Evolutionary conservation across 2,113 vertebrate genomes (phyloP).

Genomic region (Prinia subflava): DNA sequence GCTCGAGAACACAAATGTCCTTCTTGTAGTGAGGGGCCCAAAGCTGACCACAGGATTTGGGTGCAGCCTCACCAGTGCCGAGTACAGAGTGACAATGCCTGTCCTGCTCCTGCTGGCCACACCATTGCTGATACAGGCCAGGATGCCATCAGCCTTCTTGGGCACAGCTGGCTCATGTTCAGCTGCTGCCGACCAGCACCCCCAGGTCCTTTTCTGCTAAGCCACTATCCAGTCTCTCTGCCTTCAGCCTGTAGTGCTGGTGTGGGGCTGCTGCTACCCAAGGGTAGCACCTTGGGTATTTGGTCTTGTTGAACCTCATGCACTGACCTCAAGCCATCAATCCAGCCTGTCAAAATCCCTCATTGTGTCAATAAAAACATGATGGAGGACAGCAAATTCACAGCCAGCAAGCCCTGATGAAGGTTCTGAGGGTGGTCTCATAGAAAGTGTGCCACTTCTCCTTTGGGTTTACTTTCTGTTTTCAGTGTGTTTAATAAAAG

Average conservation of each 20-base stretch:
- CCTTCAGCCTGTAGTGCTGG: rapidly evolving
- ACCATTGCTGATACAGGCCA: background rate
- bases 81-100: background rate
- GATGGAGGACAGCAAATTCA: background rate
- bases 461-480: background rate
- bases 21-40: background rate
- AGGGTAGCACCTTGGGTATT: background rate
- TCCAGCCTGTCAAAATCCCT: background rate
- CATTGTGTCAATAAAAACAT: background rate
- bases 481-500: background rate
- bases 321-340: background rate
- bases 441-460: background rate
- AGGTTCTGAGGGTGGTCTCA: background rate
- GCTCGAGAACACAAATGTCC: background rate
- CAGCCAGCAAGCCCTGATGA: background rate
- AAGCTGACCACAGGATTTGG: background rate
- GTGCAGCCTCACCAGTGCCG: background rate
- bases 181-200: background rate
- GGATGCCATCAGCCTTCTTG: background rate
- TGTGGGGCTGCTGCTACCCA: background rate
- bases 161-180: background rate
- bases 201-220: background rate
- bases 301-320: background rate
- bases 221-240: background rate
- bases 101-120: background rate